A percentile compares a stretch with the other conserved stretches of the same genome.
Conservation (phyloP, 2,113 vertebrate genomes). For the Grallaria varia region DNA sequence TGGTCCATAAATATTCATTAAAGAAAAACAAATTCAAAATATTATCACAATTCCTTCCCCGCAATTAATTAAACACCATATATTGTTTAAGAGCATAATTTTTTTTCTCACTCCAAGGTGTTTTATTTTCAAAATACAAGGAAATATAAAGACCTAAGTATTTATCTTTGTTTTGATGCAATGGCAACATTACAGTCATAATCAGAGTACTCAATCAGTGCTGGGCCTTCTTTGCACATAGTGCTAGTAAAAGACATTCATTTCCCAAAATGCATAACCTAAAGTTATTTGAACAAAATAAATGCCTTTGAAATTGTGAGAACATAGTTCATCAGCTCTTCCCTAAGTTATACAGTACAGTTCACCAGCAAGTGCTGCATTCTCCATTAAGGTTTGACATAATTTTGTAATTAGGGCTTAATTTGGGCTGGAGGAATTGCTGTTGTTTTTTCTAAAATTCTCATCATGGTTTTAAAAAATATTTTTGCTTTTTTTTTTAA, state of each 20-base stretch:
- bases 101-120: not conserved
- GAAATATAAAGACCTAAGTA: not conserved
- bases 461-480: not conserved
- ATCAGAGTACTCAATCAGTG: not conserved
- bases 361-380: not conserved
- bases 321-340: slow-evolving; percentile 4
- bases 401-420: not conserved
- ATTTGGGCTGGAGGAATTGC: not conserved
- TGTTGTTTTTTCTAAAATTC: not conserved
- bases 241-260: not conserved
- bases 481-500: not conserved
- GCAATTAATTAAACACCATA: not conserved
- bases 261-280: not conserved
- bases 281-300: not conserved
- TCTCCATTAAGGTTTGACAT: not conserved
- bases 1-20: not conserved
- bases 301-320: not conserved
- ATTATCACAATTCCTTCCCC: not conserved
- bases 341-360: not conserved
- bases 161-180: not conserved
- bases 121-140: not conserved
- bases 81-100: not conserved
- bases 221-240: not conserved
- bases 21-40: not conserved
- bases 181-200: not conserved